Conservation (phyloP, 2,797 vertebrate species). For the Coregonus suidteri region DNA sequence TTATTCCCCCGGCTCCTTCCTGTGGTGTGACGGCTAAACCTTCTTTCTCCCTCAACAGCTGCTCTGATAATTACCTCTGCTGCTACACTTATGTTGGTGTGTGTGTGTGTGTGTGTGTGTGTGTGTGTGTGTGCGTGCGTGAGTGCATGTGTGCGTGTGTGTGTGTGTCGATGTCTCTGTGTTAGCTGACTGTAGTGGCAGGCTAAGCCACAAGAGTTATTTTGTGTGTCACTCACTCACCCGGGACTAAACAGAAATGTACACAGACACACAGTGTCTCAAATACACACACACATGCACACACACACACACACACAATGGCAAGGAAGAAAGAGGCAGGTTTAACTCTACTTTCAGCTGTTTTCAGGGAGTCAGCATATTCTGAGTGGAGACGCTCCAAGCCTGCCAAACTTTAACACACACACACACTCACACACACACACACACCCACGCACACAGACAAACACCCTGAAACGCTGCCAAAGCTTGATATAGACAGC, state of each 20-base stretch:
- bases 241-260: neutral
- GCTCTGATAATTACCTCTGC: conserved; percentile 75
- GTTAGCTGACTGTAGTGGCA: conserved; percentile 25
- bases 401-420: conserved; percentile 16
- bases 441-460: neutral
- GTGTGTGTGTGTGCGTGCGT: neutral
- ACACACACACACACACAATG: neutral
- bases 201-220: conserved; percentile 45
- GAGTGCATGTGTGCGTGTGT: conserved; percentile 1
- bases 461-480: neutral
- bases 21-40: conserved; percentile 68
- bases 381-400: conserved; percentile 43
- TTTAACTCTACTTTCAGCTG: conserved; percentile 60
- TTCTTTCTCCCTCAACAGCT: conserved; percentile 66
- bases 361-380: conserved; percentile 62
- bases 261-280: neutral
- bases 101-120: neutral
- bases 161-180: conserved; percentile 26
- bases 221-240: conserved; percentile 38
- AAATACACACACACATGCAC: neutral
- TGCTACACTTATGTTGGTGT: conserved; percentile 37
- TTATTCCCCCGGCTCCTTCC: conserved; percentile 75
- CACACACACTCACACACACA: neutral
- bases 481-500: neutral
- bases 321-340: conserved; percentile 33